These are phyloP conservation scores for Spilarctia lutea DNA, from an alignment of 2,888 invertebrate genomes.

Conservation along the genomic window DNA sequence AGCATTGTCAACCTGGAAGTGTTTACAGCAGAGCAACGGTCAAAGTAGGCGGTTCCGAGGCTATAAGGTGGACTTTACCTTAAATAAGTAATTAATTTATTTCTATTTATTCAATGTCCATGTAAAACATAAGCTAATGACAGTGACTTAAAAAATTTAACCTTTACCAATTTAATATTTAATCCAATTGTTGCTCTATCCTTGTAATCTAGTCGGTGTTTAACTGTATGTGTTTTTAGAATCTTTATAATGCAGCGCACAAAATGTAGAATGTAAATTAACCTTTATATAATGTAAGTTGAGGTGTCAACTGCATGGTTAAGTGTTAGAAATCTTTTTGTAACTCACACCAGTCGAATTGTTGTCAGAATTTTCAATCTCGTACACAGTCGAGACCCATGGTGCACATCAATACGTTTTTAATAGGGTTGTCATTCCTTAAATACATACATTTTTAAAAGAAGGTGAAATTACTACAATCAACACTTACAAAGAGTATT, in stretches of 20 bases:
- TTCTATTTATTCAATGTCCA: no score
- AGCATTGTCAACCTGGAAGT: neutral
- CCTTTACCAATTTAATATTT: neutral
- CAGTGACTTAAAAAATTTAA: neutral
- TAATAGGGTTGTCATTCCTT: neutral
- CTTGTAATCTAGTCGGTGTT: neutral
- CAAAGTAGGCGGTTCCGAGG: neutral
- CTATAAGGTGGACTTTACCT: neutral
- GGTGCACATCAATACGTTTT: neutral
- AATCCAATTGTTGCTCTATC: neutral
- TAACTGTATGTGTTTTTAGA: neutral
- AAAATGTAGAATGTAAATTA: constrained; percentile 10
- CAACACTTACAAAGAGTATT: no score
- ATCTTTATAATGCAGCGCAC: constrained; percentile 7
- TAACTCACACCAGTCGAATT: constrained; percentile 1
- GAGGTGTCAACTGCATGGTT: constrained; percentile 15
- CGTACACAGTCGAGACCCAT: neutral
- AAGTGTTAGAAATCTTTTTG: constrained; percentile 17
- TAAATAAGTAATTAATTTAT: no score
- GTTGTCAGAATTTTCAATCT: constrained; percentile 10
- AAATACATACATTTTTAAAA: neutral
- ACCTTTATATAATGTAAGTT: constrained; percentile 7
- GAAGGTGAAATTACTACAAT: no score
- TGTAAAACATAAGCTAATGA: neutral
- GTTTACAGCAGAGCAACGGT: neutral